Conservation (phyloP, 2,797 vertebrate species). For the Momotus momota region DNA sequence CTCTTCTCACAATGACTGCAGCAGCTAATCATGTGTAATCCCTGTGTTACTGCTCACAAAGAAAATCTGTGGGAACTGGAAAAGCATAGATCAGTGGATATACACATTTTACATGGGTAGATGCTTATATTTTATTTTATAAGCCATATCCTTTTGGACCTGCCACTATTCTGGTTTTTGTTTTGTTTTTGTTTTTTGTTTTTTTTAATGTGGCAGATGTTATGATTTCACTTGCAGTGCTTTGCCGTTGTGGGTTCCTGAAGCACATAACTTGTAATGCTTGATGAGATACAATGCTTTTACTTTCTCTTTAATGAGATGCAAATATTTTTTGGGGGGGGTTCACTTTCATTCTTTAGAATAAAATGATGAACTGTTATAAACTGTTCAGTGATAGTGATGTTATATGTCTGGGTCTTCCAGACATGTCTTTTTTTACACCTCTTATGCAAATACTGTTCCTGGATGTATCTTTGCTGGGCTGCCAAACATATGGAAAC, state of each 20-base stretch:
- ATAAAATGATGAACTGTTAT: neutral
- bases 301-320: neutral
- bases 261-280: neutral
- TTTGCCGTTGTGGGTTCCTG: neutral
- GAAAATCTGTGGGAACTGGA: neutral
- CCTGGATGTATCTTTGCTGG: neutral
- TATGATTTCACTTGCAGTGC: neutral
- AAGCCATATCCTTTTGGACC: neutral
- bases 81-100: neutral
- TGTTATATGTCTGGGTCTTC: neutral
- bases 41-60: slow-evolving; percentile 12
- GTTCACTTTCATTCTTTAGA: neutral
- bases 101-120: neutral
- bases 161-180: neutral
- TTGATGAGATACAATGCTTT: neutral
- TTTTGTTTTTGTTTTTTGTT: too few relatives aligned
- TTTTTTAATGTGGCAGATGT: neutral
- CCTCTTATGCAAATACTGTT: neutral
- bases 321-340: neutral
- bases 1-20: neutral
- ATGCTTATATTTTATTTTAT: neutral
- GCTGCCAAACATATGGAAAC: neutral
- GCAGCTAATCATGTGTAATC: slow-evolving; percentile 50
- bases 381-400: neutral
- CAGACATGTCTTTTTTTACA: neutral